phyloP scores from a whole-genome alignment of 2,888 invertebrate species.

The Tetranychus truncatus region DNA sequence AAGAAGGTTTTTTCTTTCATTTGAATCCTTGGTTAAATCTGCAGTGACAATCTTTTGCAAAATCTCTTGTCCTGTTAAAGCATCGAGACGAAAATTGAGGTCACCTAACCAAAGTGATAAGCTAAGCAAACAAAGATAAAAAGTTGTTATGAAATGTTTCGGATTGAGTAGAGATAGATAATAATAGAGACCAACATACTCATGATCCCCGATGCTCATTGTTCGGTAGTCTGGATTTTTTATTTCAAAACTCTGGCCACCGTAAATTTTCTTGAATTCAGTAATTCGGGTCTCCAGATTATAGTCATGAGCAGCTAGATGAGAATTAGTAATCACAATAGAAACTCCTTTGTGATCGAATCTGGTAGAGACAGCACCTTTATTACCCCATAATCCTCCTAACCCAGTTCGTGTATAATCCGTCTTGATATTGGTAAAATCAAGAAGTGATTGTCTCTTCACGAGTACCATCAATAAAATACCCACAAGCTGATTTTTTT shows the following conservation, averaged over 20 bases:
- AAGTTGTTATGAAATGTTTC: no score
- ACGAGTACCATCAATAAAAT: constrained; percentile 58
- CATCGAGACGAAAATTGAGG: constrained; percentile 60
- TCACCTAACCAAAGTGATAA: constrained; percentile 84
- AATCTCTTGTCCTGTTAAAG: constrained; percentile 49
- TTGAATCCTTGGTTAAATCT: background rate
- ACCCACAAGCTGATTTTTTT: constrained; percentile 64
- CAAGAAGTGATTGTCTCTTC: constrained; percentile 55
- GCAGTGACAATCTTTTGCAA: constrained; percentile 32
- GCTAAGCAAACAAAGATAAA: constrained; percentile 34
- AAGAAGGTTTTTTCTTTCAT: constrained; percentile 35
- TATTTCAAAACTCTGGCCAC: constrained; percentile 38
- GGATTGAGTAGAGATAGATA: background rate
- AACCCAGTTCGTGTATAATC: constrained; percentile 75
- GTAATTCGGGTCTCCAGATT: constrained; percentile 60
- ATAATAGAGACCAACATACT: constrained; percentile 43
- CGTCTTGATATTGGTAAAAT: constrained; percentile 62
- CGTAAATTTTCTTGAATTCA: constrained; percentile 65
- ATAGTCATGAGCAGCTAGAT: constrained; percentile 73
- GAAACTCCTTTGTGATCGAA: constrained; percentile 73
- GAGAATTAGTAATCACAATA: constrained; percentile 68
- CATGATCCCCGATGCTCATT: constrained; percentile 42
- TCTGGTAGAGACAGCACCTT: constrained; percentile 75
- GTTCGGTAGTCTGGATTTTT: background rate
- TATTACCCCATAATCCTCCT: constrained; percentile 87